phyloP scores from a whole-genome alignment of 2,797 vertebrate genomes.

The Chelonia mydas region DNA sequence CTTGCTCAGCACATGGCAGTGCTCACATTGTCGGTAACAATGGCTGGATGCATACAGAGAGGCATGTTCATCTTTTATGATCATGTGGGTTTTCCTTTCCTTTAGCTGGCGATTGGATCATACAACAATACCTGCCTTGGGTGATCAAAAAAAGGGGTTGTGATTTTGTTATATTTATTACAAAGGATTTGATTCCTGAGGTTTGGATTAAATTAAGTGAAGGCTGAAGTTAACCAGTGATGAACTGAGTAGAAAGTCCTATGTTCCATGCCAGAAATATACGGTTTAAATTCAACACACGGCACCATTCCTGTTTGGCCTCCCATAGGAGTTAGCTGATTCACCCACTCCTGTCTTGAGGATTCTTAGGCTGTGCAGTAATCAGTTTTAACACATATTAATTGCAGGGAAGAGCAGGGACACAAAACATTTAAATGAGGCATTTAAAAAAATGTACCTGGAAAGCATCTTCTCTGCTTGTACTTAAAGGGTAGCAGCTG shows the following conservation, averaged over 20 bases:
- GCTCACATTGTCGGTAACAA: background rate
- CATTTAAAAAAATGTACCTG: fast-evolving
- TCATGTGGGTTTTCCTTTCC: background rate
- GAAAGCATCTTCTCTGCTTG: background rate
- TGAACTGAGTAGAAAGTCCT: background rate
- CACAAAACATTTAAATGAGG: background rate
- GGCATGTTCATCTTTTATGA: background rate
- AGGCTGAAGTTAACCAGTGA: background rate
- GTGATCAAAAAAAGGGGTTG: background rate
- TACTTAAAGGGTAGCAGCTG: background rate
- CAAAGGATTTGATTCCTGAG: background rate
- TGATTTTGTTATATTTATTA: background rate
- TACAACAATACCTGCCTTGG: background rate
- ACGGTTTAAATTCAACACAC: background rate
- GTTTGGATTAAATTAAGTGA: background rate
- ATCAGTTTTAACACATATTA: background rate
- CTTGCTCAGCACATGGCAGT: background rate
- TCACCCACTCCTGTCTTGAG: background rate
- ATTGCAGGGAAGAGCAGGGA: background rate
- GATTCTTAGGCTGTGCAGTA: background rate
- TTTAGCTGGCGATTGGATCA: background rate
- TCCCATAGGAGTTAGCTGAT: background rate
- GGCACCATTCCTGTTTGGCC: background rate
- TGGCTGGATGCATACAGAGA: background rate
- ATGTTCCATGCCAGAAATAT: background rate